Conservation (phyloP, 2,888 invertebrate species). For the Drosophila emarginata region DNA sequence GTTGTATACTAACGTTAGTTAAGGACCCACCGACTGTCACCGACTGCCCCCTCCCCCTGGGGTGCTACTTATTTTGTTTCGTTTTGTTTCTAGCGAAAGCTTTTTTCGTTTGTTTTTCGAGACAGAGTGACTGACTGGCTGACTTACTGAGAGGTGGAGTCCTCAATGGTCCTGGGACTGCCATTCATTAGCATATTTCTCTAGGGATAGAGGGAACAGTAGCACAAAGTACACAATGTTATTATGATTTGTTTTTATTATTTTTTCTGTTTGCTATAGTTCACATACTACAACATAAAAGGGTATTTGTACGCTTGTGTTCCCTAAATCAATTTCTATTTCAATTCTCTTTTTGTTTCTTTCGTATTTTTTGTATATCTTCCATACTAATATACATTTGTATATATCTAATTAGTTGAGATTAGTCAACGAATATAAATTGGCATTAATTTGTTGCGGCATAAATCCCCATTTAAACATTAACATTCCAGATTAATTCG, state of each 20-base stretch:
- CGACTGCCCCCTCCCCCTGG: slow-evolving; percentile 46
- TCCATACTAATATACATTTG: background rate
- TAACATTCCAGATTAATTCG: slow-evolving; percentile 9
- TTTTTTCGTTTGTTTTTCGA: slow-evolving; percentile 45
- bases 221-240: slow-evolving; percentile 53
- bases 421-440: slow-evolving; percentile 33
- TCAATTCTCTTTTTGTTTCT: slow-evolving; percentile 25
- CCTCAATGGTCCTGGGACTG: slow-evolving; percentile 27
- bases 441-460: slow-evolving; percentile 26
- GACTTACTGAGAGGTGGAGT: slow-evolving; percentile 1
- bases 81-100: slow-evolving; percentile 36
- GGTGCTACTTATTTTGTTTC: slow-evolving; percentile 70
- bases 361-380: background rate
- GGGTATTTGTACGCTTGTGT: slow-evolving; percentile 57
- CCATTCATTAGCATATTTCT: slow-evolving; percentile 75
- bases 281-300: slow-evolving; percentile 50
- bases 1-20: slow-evolving; percentile 5
- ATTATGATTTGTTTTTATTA: slow-evolving; percentile 59
- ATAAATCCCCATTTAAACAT: slow-evolving; percentile 2
- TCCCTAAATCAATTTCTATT: slow-evolving; percentile 62
- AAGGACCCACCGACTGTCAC: slow-evolving; percentile 18
- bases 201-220: slow-evolving; percentile 45
- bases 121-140: slow-evolving; percentile 28
- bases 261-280: background rate
- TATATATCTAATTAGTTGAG: slow-evolving; percentile 17